phyloP scores from a whole-genome alignment of 2,797 vertebrate species.

The Phrynocephalus guinanensis region DNA sequence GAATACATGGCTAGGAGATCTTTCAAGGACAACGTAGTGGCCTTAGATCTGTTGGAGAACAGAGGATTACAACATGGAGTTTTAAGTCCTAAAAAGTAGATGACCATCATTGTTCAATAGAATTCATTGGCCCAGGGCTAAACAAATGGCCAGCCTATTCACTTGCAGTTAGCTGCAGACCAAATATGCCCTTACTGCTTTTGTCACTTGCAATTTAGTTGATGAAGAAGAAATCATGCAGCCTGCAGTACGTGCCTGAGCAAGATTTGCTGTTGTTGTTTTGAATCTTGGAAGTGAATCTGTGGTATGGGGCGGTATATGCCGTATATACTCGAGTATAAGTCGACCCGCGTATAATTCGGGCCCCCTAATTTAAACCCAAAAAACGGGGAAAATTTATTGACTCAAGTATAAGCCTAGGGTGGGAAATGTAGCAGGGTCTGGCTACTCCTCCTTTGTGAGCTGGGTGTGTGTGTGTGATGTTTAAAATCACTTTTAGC shows the following conservation, averaged over 20 bases:
- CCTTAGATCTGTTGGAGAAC: background rate
- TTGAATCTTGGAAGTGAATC: background rate
- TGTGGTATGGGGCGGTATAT: no score
- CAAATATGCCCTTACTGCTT: conserved; percentile 7
- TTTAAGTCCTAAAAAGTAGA: background rate
- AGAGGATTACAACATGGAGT: background rate
- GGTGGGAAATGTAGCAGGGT: no score
- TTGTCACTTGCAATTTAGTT: background rate
- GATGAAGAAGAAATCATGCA: background rate
- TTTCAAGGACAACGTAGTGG: background rate
- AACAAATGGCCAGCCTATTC: background rate
- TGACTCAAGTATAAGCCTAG: no score
- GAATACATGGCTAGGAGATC: background rate
- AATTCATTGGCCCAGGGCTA: background rate
- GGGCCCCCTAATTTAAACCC: no score
- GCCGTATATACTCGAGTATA: no score
- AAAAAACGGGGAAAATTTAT: no score
- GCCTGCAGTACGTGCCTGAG: conserved; percentile 5
- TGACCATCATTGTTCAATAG: background rate
- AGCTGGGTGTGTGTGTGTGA: no score
- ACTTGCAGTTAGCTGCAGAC: background rate
- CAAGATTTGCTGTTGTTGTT: background rate
- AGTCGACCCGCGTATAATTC: no score
- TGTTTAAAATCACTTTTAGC: no score
- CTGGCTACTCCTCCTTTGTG: no score